Base-by-base conservation (phyloP, 2,113 vertebrate species). In the Hypanus sabinus region DNA sequence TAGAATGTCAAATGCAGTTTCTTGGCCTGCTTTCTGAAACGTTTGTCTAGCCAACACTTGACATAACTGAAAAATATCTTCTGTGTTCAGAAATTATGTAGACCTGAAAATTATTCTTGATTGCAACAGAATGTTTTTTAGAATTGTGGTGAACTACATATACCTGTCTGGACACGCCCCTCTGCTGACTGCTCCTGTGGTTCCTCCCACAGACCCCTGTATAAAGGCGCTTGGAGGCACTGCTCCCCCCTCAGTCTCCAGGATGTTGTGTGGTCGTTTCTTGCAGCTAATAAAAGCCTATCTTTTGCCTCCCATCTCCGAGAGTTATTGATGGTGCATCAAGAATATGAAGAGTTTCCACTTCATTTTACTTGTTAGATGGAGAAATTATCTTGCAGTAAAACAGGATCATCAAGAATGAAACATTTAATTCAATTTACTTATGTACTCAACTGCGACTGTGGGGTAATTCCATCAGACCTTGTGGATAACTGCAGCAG, bases 371-470 rank as follows among this genome's bases (percentile, higher is more conserved):
- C 46, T 38, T 83, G 38, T 46, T 36, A 83, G 38, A 38, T 83
- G 79, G 79, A 79, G 77, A 16, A 81, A 81, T 81, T 81, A 83
- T 46, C 80, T 46, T 55, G 8, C 80, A 83, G 80, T 83, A 83
- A 83, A 55, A 5, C 36, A 55, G 80, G 46, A 46, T 83, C 36
- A 55, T 8, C 38, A 36, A 83, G 80, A 3, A 38, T 55, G 3
- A 83, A 55, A 20, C 80, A 83, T 24, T 7, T 83, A 24, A 83
- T 55, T 55, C 55, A 76, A 83, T 83, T 10, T 8, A 83, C 18
- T 83, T 55, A 55, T 24, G 18, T 83, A 36, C 46, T 22, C 6
- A 55, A 55, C 5, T 55, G 2, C 8, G 80, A 83, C 55, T 55
- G 80, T 83, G 38, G 36, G 36, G 36, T 55, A 55, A 55, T 83